Evolutionary conservation across 1,140 invertebrate species (phyloP).

Genomic region (Myzus persicae): DNA sequence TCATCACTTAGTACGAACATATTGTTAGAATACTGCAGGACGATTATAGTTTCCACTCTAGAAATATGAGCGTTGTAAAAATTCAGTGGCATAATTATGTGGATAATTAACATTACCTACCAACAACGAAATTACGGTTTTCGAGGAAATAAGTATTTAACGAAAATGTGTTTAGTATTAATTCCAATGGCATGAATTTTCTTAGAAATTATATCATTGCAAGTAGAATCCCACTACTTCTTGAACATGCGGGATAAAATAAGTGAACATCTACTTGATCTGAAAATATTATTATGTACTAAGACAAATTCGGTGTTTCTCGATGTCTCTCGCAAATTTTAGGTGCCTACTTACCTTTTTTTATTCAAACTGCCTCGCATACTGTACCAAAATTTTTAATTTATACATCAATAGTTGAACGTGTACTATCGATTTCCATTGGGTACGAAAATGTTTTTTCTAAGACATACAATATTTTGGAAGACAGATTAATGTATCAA

Average conservation of each 20-base stretch:
- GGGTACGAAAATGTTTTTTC: no score
- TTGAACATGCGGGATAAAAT: neutral
- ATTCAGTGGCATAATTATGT: neutral
- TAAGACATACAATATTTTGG: no score
- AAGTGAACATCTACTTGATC: neutral
- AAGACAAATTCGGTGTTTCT: no score
- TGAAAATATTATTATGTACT: neutral
- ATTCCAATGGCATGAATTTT: neutral
- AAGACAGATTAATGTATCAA: no score
- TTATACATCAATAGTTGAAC: no score
- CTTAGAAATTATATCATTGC: neutral
- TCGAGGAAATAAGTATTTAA: neutral
- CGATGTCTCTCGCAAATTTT: no score
- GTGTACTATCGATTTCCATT: no score
- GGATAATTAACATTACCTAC: neutral
- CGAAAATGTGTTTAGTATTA: neutral
- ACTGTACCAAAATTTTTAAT: no score
- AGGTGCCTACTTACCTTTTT: no score
- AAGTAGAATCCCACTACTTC: neutral
- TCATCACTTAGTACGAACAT: neutral
- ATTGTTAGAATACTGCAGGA: neutral
- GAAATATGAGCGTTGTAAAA: neutral
- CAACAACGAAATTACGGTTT: neutral
- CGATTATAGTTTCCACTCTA: neutral
- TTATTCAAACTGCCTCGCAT: no score